Base-by-base conservation (phyloP, 2,797 vertebrate species). In the Myotis myotis region DNA sequence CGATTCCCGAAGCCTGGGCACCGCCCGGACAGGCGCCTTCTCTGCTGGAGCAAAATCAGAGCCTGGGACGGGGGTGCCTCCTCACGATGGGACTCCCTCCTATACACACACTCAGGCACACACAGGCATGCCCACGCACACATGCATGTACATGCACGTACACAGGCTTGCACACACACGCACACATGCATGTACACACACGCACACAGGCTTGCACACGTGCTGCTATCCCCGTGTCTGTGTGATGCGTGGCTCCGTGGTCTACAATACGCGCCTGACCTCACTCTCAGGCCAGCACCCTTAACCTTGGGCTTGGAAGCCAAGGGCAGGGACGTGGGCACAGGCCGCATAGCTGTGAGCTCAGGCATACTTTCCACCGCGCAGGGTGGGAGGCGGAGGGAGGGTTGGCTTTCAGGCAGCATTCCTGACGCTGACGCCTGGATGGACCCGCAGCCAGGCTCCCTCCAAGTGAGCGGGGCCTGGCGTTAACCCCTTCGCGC, bases 291-390 rank as follows among this genome's bases (percentile, higher is more conserved):
- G 94, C 93, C 44, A 89, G 91, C 55, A 16, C 13, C 33, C 3
- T 76, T 97, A 93, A 94, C 95, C 96, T 97, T 98, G 97, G 97
- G 22, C 91, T 95, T 33, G 7, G 87, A 28, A 86, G 19, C 80
- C 92, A 96, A 91, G 93, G 95, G 90, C 62, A 91, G 41, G 57
- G 51, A 72, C n/a, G 88, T 74, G 91, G 64, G 95, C 93, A 30
- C 78, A 15, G 11, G 15, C 93, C 87, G 74, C 93, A 97, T 17
- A 7, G 75, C 93, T 97, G 85, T 91, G 74, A 96, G 95, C 85
- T 91, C 87, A 20, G n/a, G 75, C 95, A 75, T 96, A 93, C 95
- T 97, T 97, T 94, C 86, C 1, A 1, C 30, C 70, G 76, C 84
- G n/a, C 22, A 64, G 87, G 91, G 84, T 70, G 62, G 85, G 93